Conservation (phyloP, 35 echinoderm and acorn worm genomes). For the Amphiura filiformis region DNA sequence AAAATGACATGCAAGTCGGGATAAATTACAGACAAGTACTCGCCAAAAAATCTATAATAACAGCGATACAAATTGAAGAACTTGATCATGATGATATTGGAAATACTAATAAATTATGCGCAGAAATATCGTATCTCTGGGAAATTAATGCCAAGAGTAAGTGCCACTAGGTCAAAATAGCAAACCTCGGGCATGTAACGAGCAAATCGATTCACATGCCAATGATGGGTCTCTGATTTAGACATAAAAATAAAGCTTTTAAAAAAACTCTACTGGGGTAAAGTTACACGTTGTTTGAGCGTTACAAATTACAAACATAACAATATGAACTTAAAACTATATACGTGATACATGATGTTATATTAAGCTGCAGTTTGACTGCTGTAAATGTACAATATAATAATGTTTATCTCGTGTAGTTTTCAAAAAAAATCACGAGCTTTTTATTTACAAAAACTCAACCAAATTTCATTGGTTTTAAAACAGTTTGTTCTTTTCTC, state of each 20-base stretch:
- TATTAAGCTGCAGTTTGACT: conserved; percentile 1
- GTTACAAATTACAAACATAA: background rate
- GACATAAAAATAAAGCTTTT: background rate
- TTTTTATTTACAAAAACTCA: conserved; percentile 10
- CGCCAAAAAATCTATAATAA: background rate
- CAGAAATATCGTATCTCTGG: background rate
- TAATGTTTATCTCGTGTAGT: background rate
- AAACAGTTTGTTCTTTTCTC: background rate
- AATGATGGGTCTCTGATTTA: background rate
- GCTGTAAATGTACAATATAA: background rate
- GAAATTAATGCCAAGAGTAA: background rate
- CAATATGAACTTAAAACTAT: background rate
- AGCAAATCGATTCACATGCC: background rate
- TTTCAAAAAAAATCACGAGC: background rate
- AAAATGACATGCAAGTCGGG: background rate
- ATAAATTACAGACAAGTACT: background rate
- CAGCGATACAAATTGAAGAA: background rate
- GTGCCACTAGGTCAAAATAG: background rate
- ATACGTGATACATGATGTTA: background rate
- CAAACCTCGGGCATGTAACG: background rate
- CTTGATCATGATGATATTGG: background rate
- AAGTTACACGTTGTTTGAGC: background rate
- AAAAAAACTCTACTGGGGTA: background rate
- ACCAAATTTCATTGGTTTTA: background rate
- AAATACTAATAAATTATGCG: background rate